Evolutionary conservation across 2,113 vertebrate genomes (phyloP), one percentile per base, ranked within the genome.

Genomic region (Perognathus longimembris): DNA sequence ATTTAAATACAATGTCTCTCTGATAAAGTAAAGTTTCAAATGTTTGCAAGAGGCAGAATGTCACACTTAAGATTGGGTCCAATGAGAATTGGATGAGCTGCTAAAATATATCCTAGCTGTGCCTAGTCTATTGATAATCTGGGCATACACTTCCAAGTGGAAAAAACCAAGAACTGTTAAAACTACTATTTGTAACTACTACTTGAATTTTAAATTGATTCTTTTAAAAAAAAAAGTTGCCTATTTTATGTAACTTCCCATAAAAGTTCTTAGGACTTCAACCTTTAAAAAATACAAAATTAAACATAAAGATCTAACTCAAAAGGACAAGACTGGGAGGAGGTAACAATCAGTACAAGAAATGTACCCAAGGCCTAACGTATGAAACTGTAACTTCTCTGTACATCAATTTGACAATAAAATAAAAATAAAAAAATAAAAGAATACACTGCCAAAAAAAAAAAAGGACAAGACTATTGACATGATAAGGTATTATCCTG

Each of bases 241-340:
- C 11, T 83, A 61, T 63, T 90, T 91, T 88, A 90, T 73, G 21
- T 93, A 79, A 77, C 21, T 94, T 63, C 34, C 32, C 20, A 81
- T 69, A 74, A 85, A 86, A 45, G 40, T 92, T 90, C 32, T 92
- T 54, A 63, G n/a, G 63, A 89, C 32, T 30, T 88, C 4, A 15
- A 50, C 75, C 54, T 94, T 92, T 81, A 89, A 63, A 85, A 54
- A 77, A 90, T 26, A 38, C 30, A 85, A 91, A 94, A 61, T 79
- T 74, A 54, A 84, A 91, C 17, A 80, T 86, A 71, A 85, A 89
- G 45, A 85, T 40, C 34, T 78, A 94, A 94, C 42, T 75, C 77
- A 89, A 75, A 94, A 86, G 15, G 67, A 85, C 0, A 71, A 50
- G 36, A 67, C 20, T 69, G n/a, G n/a, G n/a, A n/a, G n/a, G n/a